phyloP scores from a whole-genome alignment of 2,113 vertebrate genomes.

The Triplophysa dalaica region DNA sequence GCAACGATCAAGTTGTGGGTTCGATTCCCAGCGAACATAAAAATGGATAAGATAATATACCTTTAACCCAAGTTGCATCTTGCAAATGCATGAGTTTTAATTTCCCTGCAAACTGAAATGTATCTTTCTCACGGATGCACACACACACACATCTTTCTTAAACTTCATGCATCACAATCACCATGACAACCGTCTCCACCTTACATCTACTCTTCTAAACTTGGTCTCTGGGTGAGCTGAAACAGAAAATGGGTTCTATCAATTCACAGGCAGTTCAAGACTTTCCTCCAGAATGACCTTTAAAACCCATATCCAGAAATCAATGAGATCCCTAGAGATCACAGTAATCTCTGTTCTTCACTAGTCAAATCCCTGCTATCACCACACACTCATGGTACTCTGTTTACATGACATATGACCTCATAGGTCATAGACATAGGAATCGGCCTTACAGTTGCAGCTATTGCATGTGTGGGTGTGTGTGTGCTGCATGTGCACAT shows the following conservation, averaged over 20 bases:
- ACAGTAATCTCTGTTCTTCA: conserved; percentile 29
- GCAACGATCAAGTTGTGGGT: too few species aligned
- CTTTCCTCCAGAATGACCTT: conserved; percentile 29
- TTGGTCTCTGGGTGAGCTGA: neutral
- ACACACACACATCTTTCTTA: conserved; percentile 17
- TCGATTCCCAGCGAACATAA: too few species aligned
- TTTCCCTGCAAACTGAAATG: neutral
- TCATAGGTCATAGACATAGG: too few species aligned
- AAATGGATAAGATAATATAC: too few species aligned
- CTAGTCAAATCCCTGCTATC: conserved; percentile 14
- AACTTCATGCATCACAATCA: conserved; percentile 42
- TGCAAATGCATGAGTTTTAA: neutral
- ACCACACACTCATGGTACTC: neutral
- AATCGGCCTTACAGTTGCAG: neutral
- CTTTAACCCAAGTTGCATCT: too few species aligned
- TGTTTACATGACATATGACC: conserved; percentile 21
- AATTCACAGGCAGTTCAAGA: neutral
- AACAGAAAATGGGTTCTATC: conserved; percentile 12
- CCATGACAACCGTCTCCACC: conserved; percentile 48
- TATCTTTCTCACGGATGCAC: neutral
- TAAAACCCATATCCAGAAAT: conserved; percentile 22
- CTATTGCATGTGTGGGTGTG: neutral
- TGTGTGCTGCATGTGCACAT: neutral
- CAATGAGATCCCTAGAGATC: conserved; percentile 32
- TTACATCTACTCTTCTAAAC: neutral